Evolutionary conservation across 2,113 vertebrate species (phyloP).

Genomic region (Gallinago jamesoni): DNA sequence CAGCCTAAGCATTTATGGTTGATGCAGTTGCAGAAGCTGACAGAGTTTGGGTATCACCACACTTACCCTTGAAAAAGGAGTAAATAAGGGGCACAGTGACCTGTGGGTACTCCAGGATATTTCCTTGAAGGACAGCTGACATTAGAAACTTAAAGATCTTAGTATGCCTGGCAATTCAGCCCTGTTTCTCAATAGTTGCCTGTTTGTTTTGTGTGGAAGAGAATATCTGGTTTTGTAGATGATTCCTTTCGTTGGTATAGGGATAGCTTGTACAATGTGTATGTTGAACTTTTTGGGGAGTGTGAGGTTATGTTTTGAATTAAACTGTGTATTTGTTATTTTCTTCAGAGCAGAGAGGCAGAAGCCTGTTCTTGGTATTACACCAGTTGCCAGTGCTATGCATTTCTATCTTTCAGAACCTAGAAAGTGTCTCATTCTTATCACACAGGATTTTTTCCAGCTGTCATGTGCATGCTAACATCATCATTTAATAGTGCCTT

Average conservation of each 20-base stretch:
- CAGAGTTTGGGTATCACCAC: not conserved
- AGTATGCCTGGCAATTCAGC: not conserved
- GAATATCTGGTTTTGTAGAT: not conserved
- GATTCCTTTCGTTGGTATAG: not conserved
- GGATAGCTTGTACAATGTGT: not conserved
- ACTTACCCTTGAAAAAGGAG: not conserved
- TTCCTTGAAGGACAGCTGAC: not conserved
- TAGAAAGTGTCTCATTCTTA: not conserved
- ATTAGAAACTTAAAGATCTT: not conserved
- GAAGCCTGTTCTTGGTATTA: not conserved
- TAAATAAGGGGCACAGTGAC: not conserved
- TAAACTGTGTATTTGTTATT: not conserved
- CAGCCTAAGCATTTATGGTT: not conserved
- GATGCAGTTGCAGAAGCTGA: not conserved
- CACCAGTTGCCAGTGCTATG: not conserved
- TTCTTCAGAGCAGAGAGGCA: not conserved
- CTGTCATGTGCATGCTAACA: not conserved
- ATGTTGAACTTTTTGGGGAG: not conserved
- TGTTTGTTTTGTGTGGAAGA: not conserved
- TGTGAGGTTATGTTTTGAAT: not conserved
- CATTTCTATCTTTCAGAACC: not conserved
- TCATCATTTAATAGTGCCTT: not conserved
- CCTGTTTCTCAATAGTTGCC: not conserved
- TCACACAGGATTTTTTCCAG: not conserved
- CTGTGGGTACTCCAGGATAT: not conserved